phyloP scores from a whole-genome alignment of 2,888 invertebrate species.

The Tholera decimalis region DNA sequence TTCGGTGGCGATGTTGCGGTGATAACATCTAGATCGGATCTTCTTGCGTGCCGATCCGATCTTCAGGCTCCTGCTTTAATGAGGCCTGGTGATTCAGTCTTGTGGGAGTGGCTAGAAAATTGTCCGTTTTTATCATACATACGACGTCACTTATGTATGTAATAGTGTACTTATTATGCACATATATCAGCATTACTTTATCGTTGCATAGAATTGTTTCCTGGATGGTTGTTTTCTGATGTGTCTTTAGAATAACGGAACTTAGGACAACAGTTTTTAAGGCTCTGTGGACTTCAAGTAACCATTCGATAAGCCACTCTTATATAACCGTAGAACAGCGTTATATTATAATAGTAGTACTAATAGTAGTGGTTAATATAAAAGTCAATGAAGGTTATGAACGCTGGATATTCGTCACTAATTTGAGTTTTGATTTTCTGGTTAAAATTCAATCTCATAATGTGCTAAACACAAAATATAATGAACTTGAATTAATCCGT shows the following conservation, averaged over 20 bases:
- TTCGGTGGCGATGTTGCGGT: constrained; percentile 70
- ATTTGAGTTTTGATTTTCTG: background rate
- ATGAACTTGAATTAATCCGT: constrained; percentile 20
- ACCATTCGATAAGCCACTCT: background rate
- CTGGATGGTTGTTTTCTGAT: constrained; percentile 35
- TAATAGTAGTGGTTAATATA: no score
- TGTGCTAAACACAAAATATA: constrained; percentile 5
- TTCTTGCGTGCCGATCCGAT: constrained; percentile 87
- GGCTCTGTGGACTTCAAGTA: no score
- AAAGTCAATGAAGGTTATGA: background rate
- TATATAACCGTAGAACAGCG: background rate
- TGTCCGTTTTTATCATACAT: constrained; percentile 64
- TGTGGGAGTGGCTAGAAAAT: constrained; percentile 69
- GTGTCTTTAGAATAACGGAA: constrained; percentile 10
- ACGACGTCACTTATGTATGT: constrained; percentile 52
- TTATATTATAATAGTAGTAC: background rate
- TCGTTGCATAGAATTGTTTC: constrained; percentile 43
- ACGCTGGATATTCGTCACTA: background rate
- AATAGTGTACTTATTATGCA: constrained; percentile 57
- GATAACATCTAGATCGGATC: constrained; percentile 85
- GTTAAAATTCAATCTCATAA: background rate
- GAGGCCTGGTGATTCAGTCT: constrained; percentile 74
- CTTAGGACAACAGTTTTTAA: background rate
- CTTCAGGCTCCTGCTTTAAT: constrained; percentile 77
- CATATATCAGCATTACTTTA: constrained; percentile 57